phyloP scores from a whole-genome alignment of 1,140 invertebrate species.

The Gonioctena quinquepunctata region DNA sequence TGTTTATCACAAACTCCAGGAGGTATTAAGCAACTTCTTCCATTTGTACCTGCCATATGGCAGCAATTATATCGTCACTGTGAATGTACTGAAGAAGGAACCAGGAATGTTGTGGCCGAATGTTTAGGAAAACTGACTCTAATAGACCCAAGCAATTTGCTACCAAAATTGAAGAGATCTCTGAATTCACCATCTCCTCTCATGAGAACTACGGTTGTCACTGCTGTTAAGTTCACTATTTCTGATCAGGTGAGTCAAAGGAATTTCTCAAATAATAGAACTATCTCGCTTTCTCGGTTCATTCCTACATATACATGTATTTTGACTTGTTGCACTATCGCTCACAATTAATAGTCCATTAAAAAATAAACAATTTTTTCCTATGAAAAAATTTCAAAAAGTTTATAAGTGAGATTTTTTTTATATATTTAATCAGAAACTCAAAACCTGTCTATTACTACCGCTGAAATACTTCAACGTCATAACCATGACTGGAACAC shows the following conservation, averaged over 20 bases:
- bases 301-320: too few relatives aligned
- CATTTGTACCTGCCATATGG: constrained; percentile 90
- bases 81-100: constrained; percentile 95
- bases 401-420: too few relatives aligned
- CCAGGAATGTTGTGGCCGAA: constrained; percentile 97
- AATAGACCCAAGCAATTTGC: constrained; percentile 83
- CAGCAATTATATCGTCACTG: constrained; percentile 88
- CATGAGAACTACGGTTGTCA: constrained; percentile 95
- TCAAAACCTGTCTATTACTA: too few relatives aligned
- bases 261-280: too few relatives aligned
- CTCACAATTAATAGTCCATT: too few relatives aligned
- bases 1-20: constrained; percentile 79
- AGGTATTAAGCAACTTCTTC: constrained; percentile 78
- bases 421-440: too few relatives aligned
- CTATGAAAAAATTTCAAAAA: too few relatives aligned
- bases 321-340: too few relatives aligned
- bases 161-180: constrained; percentile 80
- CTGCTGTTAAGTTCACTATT: constrained; percentile 97
- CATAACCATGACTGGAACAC: too few relatives aligned
- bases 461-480: too few relatives aligned
- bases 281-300: too few relatives aligned
- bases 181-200: constrained; percentile 79
- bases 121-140: constrained; percentile 96
- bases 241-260: constrained; percentile 81
- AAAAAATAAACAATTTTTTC: too few relatives aligned